Evolutionary conservation across 2,113 vertebrate genomes (phyloP), one percentile per base, ranked within the genome.

Genomic region (Rhinolophus sinicus): DNA sequence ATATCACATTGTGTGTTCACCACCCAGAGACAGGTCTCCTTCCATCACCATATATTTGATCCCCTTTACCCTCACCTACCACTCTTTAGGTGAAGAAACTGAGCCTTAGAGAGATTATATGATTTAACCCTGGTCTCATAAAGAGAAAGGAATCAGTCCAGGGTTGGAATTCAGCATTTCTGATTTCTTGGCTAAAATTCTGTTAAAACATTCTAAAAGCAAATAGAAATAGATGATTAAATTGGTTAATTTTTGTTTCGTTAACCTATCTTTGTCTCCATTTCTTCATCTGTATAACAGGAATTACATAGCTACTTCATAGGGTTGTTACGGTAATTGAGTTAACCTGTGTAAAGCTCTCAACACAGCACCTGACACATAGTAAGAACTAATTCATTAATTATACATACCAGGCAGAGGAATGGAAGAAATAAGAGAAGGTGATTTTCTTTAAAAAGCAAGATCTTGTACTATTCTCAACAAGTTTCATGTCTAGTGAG

Each of bases 181-280:
- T 80, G 44, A 72, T 75, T 93, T 28, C 0, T 64, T 86, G 21
- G 28, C 62, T 86, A 93, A 67, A 86, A 86, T 60, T 88, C 18
- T 72, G 62, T 76, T 81, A 67, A 56, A 95, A 73, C n/a, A 76
- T 70, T 80, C 62, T 44, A 69, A 14, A 76, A 50, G 7, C 28
- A 90, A 96, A 83, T 12, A 88, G 3, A 87, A 95, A 64, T 73
- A 72, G 85, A 47, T 69, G 35, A 84, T 54, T 47, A n/a, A 86
- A 65, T 65, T 70, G 77, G 8, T n/a, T 65, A 80, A 67, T 56
- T 6, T 44, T 44, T 44, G n/a, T 44, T 83, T 81, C 47, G 93
- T 91, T 91, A 60, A 56, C 5, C 14, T 85, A 6, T 62, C 18
- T 69, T 93, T 94, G 87, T 67, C 30, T 91, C 35, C 13, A 19